Evolutionary conservation across 2,113 vertebrate genomes (phyloP).

Genomic region (Gopherus evgoodei): DNA sequence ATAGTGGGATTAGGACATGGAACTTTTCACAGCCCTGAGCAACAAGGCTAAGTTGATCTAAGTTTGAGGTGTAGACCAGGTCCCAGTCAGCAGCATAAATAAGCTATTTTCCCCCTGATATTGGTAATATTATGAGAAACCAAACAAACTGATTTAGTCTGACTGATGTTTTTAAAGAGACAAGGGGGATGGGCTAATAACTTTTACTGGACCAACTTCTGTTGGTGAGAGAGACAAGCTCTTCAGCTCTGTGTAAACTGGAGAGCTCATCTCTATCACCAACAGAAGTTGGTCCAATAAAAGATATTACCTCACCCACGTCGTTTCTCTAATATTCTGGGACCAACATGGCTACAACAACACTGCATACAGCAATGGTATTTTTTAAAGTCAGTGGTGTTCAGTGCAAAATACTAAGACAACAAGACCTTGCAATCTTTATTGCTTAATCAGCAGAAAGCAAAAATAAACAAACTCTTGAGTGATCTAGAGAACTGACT

Average conservation of each 20-base stretch:
- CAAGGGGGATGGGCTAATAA: background rate
- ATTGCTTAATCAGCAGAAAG: background rate
- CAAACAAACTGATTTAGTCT: background rate
- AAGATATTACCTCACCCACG: background rate
- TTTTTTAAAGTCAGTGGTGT: background rate
- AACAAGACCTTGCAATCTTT: background rate
- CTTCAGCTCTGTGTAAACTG: background rate
- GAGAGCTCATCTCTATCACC: background rate
- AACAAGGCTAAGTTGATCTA: background rate
- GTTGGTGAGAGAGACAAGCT: no score
- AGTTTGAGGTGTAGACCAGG: background rate
- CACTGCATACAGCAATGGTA: no score
- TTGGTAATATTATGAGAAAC: background rate
- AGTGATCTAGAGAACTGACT: background rate
- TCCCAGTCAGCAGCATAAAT: background rate
- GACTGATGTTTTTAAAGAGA: background rate
- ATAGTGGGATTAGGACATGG: background rate
- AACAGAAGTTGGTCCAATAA: background rate
- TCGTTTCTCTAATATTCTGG: background rate
- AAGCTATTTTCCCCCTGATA: background rate
- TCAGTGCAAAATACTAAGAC: background rate
- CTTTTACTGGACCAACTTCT: background rate
- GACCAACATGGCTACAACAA: background rate
- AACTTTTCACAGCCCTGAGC: background rate
- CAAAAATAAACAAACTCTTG: background rate